phyloP scores from a whole-genome alignment of 2,797 vertebrate genomes.

The Tamandua tetradactyla region DNA sequence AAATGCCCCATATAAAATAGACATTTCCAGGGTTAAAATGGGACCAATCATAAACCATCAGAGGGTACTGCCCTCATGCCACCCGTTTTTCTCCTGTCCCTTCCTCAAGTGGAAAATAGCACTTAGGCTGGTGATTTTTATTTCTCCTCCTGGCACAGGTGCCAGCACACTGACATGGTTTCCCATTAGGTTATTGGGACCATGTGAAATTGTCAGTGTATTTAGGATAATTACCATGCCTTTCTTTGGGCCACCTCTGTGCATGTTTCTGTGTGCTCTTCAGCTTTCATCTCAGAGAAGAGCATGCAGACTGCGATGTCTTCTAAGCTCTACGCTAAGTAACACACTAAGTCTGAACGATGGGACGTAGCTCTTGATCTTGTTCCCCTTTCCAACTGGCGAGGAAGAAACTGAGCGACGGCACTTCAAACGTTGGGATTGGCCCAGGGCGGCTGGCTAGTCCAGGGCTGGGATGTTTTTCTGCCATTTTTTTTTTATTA shows the following conservation, averaged over 20 bases:
- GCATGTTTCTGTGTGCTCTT: background rate
- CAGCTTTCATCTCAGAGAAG: background rate
- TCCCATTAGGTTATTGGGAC: background rate
- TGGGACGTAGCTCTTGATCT: background rate
- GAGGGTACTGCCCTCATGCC: background rate
- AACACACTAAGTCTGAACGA: background rate
- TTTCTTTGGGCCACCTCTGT: constrained; percentile 1
- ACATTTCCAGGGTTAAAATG: constrained; percentile 35
- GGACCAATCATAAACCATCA: background rate
- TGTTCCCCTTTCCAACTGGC: background rate
- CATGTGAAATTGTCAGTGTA: background rate
- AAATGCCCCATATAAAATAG: constrained; percentile 53
- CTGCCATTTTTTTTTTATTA: background rate
- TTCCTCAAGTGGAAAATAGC: background rate
- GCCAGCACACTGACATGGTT: background rate
- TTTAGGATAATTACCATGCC: background rate
- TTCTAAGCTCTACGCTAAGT: background rate
- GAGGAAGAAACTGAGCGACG: background rate
- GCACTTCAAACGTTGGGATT: background rate
- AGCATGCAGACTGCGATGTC: background rate
- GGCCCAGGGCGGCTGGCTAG: constrained; percentile 59
- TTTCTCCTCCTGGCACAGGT: constrained; percentile 7
- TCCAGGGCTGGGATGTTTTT: constrained; percentile 73
- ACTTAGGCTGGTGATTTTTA: constrained; percentile 17
- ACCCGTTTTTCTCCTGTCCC: background rate